phyloP scores from a whole-genome alignment of 2,888 invertebrate genomes.

The Helicoverpa assulta region DNA sequence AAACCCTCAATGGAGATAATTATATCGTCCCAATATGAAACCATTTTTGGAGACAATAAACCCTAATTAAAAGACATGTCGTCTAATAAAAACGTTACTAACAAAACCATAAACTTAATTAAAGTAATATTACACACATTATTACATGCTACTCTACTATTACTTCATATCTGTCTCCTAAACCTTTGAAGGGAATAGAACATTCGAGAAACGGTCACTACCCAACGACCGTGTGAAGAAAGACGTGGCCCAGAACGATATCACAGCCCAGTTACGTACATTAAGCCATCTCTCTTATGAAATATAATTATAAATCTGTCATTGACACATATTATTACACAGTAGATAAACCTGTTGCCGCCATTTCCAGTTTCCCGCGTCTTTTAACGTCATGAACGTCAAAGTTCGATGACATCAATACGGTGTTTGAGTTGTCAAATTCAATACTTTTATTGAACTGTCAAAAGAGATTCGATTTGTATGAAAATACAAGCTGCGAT shows the following conservation, averaged over 20 bases:
- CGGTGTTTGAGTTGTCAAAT: too few species aligned
- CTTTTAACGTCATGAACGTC: conserved; percentile 25
- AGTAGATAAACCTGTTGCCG: conserved; percentile 57
- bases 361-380: conserved; percentile 55
- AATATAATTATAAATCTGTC: conserved; percentile 62
- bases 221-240: conserved; percentile 30
- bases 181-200: conserved; percentile 9
- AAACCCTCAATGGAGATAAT: too few species aligned
- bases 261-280: conserved; percentile 51
- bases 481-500: too few species aligned
- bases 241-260: conserved; percentile 30
- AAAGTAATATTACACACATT: not conserved
- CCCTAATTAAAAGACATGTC: too few species aligned
- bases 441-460: too few species aligned
- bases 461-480: too few species aligned
- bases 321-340: conserved; percentile 62
- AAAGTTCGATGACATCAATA: conserved; percentile 49
- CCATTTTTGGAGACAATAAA: too few species aligned
- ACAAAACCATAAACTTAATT: too few species aligned
- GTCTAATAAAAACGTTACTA: too few species aligned
- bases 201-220: conserved; percentile 23
- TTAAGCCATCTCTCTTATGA: conserved; percentile 58
- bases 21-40: too few species aligned
- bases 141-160: not conserved
- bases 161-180: conserved; percentile 11